Conservation (phyloP, 2,797 vertebrate genomes). For the Dallia pectoralis region DNA sequence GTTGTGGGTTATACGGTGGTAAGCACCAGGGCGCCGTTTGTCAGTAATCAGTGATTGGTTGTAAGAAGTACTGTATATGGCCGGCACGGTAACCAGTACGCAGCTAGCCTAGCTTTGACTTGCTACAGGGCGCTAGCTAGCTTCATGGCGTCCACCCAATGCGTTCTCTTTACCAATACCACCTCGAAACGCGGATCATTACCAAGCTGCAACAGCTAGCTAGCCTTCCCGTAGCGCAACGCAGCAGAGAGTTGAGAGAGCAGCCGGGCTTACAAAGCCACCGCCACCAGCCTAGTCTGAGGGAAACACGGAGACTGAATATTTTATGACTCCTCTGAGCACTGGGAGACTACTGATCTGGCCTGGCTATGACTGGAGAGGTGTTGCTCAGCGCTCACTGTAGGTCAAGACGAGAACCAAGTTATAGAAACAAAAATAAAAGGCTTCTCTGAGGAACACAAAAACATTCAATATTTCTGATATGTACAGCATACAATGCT, state of each 20-base stretch:
- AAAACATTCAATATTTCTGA: constrained; percentile 57
- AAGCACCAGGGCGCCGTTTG: background rate
- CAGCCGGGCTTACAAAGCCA: constrained; percentile 88
- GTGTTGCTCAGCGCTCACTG: constrained; percentile 55
- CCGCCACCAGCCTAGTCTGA: constrained; percentile 93
- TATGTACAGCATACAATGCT: background rate
- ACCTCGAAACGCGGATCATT: background rate
- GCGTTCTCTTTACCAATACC: background rate
- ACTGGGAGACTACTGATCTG: constrained; percentile 91
- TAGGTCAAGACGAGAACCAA: constrained; percentile 77
- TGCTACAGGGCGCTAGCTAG: background rate
- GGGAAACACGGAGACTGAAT: constrained; percentile 90
- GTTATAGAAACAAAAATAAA: constrained; percentile 70
- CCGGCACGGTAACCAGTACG: background rate
- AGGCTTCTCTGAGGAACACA: constrained; percentile 74
- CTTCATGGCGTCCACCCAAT: background rate
- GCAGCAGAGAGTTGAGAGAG: constrained; percentile 79
- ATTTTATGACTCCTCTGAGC: constrained; percentile 95
- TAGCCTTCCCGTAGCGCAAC: constrained; percentile 60
- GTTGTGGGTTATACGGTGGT: background rate
- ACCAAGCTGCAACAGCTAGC: constrained; percentile 9
- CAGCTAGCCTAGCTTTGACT: background rate
- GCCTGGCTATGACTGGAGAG: constrained; percentile 82
- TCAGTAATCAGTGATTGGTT: background rate
- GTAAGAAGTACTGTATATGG: background rate